Base-by-base conservation (phyloP, 2,888 invertebrate species). In the Epiblema foenella region DNA sequence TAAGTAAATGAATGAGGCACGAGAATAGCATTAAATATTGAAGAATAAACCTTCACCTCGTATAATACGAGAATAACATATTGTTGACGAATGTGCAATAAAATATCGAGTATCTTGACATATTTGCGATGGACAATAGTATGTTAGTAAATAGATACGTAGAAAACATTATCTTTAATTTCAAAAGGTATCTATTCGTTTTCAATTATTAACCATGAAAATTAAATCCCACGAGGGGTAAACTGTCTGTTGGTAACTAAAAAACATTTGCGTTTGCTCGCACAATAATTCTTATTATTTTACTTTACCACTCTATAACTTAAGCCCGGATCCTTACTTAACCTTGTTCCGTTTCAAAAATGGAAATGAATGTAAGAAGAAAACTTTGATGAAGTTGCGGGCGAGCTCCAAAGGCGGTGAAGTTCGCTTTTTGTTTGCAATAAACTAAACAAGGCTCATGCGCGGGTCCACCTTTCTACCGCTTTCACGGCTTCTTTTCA, bases 331-430 rank as follows among this genome's bases (percentile, higher is more conserved):
- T 33, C 52, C 67, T 51, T 56, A 68, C 49, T 68, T 68, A 52
- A 51, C 71, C 56, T 58, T 63, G 42, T 72, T 64, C 63, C 52
- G 8, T 65, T 65, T 65, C 57, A 72, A 72, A 72, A 72, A 72
- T 72, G 72, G 68, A 72, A 72, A 72, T 72, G 57, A 72, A 72
- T 63, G 58, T 52, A 72, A 39, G 62, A 64, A 64, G 52, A 58
- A 72, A 72, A 72, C 68, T 72, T 68, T 68, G 63, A 72, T 68
- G 72, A 68, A 72, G 42, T 68, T 68, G 63, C 39, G 57, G 24
- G 57, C 29, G 56, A 51, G 57, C 64, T 59, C 46, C 65, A 37
- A 66, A 69, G 18, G 46, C 24, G 52, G 52, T 18, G 69, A 70
- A 70, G 65, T 70, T 69, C 49, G 59, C 65, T 66, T 65, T 70